Conservation (phyloP, 2,113 vertebrate species). For the Blennius ocellaris region DNA sequence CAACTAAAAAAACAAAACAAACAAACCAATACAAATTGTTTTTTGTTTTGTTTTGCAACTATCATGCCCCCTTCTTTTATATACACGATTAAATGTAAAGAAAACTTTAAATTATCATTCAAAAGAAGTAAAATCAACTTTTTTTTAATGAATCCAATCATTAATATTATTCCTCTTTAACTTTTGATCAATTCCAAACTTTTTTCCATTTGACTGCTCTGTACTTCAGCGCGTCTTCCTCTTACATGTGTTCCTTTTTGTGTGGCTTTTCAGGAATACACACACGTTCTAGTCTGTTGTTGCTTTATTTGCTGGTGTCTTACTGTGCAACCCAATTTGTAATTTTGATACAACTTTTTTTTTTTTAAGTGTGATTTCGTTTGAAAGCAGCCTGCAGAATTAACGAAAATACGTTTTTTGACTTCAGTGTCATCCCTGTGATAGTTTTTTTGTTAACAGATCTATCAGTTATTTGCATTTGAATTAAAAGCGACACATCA, state of each 20-base stretch:
- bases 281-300: not conserved
- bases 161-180: not conserved
- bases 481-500: not conserved
- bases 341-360: not conserved
- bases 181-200: not conserved
- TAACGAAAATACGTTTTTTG: not conserved
- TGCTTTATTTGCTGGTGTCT: not conserved
- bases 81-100: too few species aligned
- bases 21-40: too few species aligned
- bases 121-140: not conserved
- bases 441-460: not conserved
- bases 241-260: not conserved
- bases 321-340: not conserved
- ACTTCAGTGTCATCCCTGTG: not conserved
- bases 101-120: not conserved
- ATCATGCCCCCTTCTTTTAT: too few species aligned
- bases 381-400: not conserved
- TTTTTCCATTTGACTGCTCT: not conserved
- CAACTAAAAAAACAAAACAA: not conserved
- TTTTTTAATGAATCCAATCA: not conserved
- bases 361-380: not conserved
- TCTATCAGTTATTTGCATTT: not conserved
- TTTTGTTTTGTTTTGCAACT: too few species aligned
- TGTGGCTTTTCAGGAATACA: not conserved
- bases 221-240: not conserved